These are phyloP conservation scores for Collichthys lucidus DNA, from an alignment of 2,113 vertebrate genomes.

Conservation along the genomic window DNA sequence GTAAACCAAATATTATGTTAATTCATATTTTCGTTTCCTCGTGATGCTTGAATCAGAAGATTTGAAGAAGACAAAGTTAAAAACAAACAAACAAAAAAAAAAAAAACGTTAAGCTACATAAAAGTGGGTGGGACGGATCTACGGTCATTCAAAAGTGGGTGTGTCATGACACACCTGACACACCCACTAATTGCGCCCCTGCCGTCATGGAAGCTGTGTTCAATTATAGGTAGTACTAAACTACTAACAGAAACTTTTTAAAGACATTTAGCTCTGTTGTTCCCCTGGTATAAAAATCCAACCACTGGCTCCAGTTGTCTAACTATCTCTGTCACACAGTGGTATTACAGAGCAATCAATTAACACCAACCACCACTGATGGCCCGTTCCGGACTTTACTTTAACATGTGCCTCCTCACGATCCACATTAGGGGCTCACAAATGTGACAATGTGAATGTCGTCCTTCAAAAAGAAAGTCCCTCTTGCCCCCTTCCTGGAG, in stretches of 20 bases:
- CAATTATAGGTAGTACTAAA: not conserved
- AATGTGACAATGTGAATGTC: slow-evolving; percentile 80
- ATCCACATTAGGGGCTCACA: slow-evolving; percentile 73
- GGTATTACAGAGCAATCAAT: slow-evolving; percentile 71
- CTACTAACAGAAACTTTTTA: not conserved
- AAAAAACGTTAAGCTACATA: too few relatives aligned
- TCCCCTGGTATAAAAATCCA: not conserved
- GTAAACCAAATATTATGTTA: too few relatives aligned
- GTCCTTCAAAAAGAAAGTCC: slow-evolving; percentile 79
- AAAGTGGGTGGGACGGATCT: too few relatives aligned
- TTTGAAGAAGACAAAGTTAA: too few relatives aligned
- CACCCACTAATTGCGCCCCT: too few relatives aligned
- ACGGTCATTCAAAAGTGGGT: too few relatives aligned
- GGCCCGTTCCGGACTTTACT: slow-evolving; percentile 64
- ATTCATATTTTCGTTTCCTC: too few relatives aligned
- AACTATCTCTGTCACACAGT: slow-evolving; percentile 43
- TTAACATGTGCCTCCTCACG: slow-evolving; percentile 70
- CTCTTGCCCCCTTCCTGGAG: slow-evolving; percentile 73
- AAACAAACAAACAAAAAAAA: too few relatives aligned
- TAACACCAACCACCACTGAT: slow-evolving; percentile 60
- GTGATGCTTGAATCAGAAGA: too few relatives aligned
- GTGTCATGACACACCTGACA: too few relatives aligned
- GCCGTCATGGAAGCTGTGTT: not conserved
- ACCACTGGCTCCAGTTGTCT: slow-evolving; percentile 13
- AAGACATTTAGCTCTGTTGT: not conserved